Evolutionary conservation across 2,888 invertebrate genomes (phyloP).

Genomic region (Formica aserva): DNA sequence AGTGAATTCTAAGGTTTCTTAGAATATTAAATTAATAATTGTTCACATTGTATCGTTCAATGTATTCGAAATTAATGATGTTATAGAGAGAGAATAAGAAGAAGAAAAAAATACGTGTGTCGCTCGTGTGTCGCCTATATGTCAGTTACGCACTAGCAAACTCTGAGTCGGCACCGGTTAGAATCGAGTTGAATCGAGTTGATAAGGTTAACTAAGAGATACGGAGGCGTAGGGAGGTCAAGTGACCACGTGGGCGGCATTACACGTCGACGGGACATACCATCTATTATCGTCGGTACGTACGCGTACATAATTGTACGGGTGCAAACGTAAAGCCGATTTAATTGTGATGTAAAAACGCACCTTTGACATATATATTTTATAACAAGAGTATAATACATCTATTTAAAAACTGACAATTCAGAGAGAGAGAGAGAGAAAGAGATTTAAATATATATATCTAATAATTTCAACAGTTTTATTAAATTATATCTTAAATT

Average conservation of each 20-base stretch:
- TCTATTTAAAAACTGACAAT: too few relatives aligned
- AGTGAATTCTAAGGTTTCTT: background rate
- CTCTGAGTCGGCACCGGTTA: slow-evolving; percentile 77
- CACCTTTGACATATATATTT: slow-evolving; percentile 35
- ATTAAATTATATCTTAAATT: background rate
- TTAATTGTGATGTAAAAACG: slow-evolving; percentile 57
- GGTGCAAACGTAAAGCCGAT: slow-evolving; percentile 68
- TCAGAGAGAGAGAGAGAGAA: background rate
- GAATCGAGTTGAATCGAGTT: slow-evolving; percentile 83
- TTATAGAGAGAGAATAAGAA: slow-evolving; percentile 53
- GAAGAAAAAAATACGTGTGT: slow-evolving; percentile 44
- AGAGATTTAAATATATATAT: background rate
- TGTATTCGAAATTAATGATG: slow-evolving; percentile 39
- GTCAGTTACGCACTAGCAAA: slow-evolving; percentile 40
- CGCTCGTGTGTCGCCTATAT: slow-evolving; percentile 40
- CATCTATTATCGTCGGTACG: slow-evolving; percentile 78
- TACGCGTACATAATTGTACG: slow-evolving; percentile 40
- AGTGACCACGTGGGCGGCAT: slow-evolving; percentile 84
- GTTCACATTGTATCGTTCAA: background rate
- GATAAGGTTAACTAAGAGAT: slow-evolving; percentile 85
- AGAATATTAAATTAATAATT: slow-evolving; percentile 3
- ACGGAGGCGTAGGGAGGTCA: slow-evolving; percentile 85
- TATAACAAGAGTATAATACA: background rate
- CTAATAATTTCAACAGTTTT: background rate
- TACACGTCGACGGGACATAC: slow-evolving; percentile 81